Evolutionary conservation across 2,888 invertebrate genomes (phyloP), one percentile per base, ranked within the genome.

Genomic region (Lucinisca nassula): DNA sequence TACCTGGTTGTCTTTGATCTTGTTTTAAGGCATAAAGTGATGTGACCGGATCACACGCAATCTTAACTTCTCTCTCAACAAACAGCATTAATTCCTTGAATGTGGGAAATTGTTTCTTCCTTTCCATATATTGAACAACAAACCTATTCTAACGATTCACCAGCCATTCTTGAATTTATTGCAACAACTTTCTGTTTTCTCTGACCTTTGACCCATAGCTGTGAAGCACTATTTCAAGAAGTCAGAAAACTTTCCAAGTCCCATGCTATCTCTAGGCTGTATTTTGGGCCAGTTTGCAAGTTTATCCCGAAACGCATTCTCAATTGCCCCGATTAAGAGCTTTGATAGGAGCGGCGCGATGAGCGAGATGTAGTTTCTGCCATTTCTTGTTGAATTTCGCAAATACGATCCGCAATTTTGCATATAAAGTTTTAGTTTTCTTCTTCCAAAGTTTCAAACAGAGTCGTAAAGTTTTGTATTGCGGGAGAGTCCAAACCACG

Each of bases 131-230:
- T 14, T 85, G 37, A 1, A 51, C 73, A 21, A 75, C 88, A 27
- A 45, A 3, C 27, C 85, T n/a, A 35, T 27, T 49, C 89, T 82
- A 89, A 40, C 82, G 38, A 17, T 10, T 21, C 10, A 55, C 73
- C 3, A 90, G 37, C 76, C 80, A 86, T 3, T 88, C 73, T 30
- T 87, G 90, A 24, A 90, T 55, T 67, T 90, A 91, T 35, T 37
- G 17, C 3, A 84, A 45, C 51, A 89, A 24, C 67, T 82, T 85
- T 35, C 61, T 74, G 38, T 82, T 89, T 40, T 74, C 79, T 32
- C 55, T n/a, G n/a, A 38, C 37, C 32, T 84, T 58, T 17, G 17
- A 14, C 17, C 10, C 83, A 87, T 82, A 17, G 86, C 88, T 8
- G 38, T 35, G 27, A 24, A 30, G 51, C 86, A 87, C 32, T 87